Base-by-base conservation (phyloP, 2,888 invertebrate genomes). In the Phortica okadai region DNA sequence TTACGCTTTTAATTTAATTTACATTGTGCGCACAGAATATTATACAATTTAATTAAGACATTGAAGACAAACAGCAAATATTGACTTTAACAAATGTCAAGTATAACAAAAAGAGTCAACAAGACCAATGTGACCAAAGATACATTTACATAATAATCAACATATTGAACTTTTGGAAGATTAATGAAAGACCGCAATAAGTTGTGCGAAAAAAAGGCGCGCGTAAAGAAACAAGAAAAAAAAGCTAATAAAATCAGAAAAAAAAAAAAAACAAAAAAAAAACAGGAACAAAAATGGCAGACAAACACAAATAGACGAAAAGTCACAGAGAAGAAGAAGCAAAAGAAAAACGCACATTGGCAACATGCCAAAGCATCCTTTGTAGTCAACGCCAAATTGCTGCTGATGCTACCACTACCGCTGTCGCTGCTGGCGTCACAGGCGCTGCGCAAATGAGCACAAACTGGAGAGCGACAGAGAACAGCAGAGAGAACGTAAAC, bases 61-160 rank as follows among this genome's bases (percentile, higher is more conserved):
- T 66, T 66, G 14, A 66, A 41, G 66, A 14, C 41, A 25, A 21
- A 11, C 14, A 33, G 41, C 66, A 66, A 66, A 66, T 66, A 41
- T 66, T 66, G 66, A 33, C 66, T 4, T 6, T 25, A 62, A 21
- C n/a, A 21, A 62, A 62, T 62, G 62, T 62, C 62, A 62, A 62
- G 21, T 14, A n/a, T 54, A n/a, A 54, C 54, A 16, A 62, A n/a
- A 62, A 21, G 10, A 21, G 62, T 25, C 62, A 62, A 62, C 10
- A 62, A 21, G 25, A 62, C 7, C 45, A 59, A 62, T 62, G 21
- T 16, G 10, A 62, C 21, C 3, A 25, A 4, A 62, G 16, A 16
- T n/a, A 50, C 33, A 66, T 66, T 66, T 66, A 66, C 66, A 66
- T 66, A 41, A 5, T 66, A 66, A 41, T 66, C 25, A 66, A 41